Evolutionary conservation across 2,113 vertebrate species (phyloP), one percentile per base, ranked within the genome.

Genomic region (Hyla sarda): DNA sequence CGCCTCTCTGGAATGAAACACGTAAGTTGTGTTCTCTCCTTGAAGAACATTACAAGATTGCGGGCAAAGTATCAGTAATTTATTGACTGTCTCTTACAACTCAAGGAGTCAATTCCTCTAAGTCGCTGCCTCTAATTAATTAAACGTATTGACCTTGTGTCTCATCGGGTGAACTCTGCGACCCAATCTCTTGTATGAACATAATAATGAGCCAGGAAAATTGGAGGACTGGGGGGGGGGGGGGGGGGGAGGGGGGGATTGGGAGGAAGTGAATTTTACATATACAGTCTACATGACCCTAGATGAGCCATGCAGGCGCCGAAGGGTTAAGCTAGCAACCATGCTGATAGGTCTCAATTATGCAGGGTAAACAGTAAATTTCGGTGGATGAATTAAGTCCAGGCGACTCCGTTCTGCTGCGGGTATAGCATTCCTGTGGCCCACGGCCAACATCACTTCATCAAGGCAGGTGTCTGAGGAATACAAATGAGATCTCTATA

Each of bases 401-500:
- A 45, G 45, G 23, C 45, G 30, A 23, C 52, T 30, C 65, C 12
- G 34, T 72, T 83, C 2, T 60, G 71, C 69, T 45, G 69, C 34
- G 54, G 47, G 65, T 32, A 28, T 30, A 14, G 71, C 71, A 48
- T 74, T 84, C 82, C 52, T 75, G 71, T 58, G 82, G 82, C 41
- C 41, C 0, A 12, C 69, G 37, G 71, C 71, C 69, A 73, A 52
- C 48, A 54, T 52, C n/a, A n/a, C 71, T 84, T 72, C 50, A 62
- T 75, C 69, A 74, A 41, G 48, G 54, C 82, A 83, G 82, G 69
- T 83, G 67, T 37, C 32, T 14, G n/a, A 37, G 21, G 82, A 74
- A 84, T 84, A 75, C 82, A 74, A 75, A 84, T 84, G 82, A 84
- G 82, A 28, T 13, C 8, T 60, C n/a, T 30, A n/a, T 75, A 75